Base-by-base conservation (phyloP, 2,113 vertebrate species). In the Rhodinocichla rosea region DNA sequence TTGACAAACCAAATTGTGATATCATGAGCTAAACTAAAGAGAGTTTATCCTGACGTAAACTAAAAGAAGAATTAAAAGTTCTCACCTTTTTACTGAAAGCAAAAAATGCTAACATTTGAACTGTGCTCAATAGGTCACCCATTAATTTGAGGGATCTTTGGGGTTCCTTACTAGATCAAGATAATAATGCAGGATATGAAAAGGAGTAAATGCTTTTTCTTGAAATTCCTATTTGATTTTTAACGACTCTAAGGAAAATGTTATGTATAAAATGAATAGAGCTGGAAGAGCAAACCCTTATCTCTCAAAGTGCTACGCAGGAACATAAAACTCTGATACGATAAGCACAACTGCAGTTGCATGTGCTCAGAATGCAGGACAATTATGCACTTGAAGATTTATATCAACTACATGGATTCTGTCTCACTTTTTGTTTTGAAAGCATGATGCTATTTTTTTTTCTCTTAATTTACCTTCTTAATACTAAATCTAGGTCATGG, bases 291-390 rank as follows among this genome's bases (percentile, higher is more conserved):
- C 69, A 91, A 87, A 84, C 12, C 22, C 37, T 83, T 64, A 90
- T 79, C 94, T 90, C 57, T 57, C 26, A 20, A 91, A 90, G 53
- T 3, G 13, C 67, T 50, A 57, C 23, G 23, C 63, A 40, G 70
- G 22, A 64, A 73, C 40, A 83, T 49, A 37, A 59, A 87, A 85
- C 53, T 82, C 53, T 35, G 68, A 32, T 15, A n/a, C 18, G 49
- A 90, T 79, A 95, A 91, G 78, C 53, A 60, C 49, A 85, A 76
- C 78, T 93, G 87, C 94, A 95, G 88, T 64, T 85, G 79, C 59
- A 19, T 83, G 92, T 91, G 94, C 92, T 91, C 59, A 80, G 94
- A 96, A 94, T 78, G 57, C 81, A 91, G 52, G 64, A 68, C 84
- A 81, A 87, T 52, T 63, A 91, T 1, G n/a, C 56, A 70, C 39